Evolutionary conservation across 2,113 vertebrate species (phyloP), one percentile per base, ranked within the genome.

Genomic region (Hemiscyllium ocellatum): DNA sequence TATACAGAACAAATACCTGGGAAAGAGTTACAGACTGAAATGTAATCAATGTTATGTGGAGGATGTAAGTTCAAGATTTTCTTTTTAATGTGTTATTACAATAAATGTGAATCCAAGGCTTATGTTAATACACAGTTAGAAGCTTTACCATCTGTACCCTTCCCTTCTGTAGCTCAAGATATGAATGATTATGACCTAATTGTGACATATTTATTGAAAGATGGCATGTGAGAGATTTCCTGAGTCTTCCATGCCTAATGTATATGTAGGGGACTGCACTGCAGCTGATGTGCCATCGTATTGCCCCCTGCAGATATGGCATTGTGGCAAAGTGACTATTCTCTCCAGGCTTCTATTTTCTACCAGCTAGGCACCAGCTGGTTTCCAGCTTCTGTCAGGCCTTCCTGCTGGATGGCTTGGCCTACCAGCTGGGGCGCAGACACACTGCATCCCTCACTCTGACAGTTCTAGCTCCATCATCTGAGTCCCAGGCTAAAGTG

Each of bases 331-430:
- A 68, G 19, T 17, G 5, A 22, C 61, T 33, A 12, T 15, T 83
- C 37, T 83, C n/a, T 83, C 37, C 4, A 83, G 80, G 17, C 17
- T 83, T 1, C 17, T 66, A 15, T 37, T n/a, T 61, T 68, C 61
- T 66, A 93, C 89, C 89, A 20, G 89, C 89, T 33, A n/a, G 89
- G 89, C 19, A 91, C 89, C 89, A 93, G 89, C 89, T 93, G 61
- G 89, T 37, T 93, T 42, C 61, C 89, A 37, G 56, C 56, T 20
- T 24, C 85, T 47, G 26, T 24, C 22, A 2, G 50, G 85, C 50
- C 85, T 52, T 37, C 89, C 33, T 91, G 56, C 65, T n/a, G 89
- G 56, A 91, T n/a, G n/a, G 56, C 33, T 19, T n/a, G 56, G 56
- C 89, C 89, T 93, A n/a, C 33, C 89, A 93, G 56, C 61, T 93